Conservation (phyloP, 2,797 vertebrate genomes). For the Odontamblyopus rebecca region DNA sequence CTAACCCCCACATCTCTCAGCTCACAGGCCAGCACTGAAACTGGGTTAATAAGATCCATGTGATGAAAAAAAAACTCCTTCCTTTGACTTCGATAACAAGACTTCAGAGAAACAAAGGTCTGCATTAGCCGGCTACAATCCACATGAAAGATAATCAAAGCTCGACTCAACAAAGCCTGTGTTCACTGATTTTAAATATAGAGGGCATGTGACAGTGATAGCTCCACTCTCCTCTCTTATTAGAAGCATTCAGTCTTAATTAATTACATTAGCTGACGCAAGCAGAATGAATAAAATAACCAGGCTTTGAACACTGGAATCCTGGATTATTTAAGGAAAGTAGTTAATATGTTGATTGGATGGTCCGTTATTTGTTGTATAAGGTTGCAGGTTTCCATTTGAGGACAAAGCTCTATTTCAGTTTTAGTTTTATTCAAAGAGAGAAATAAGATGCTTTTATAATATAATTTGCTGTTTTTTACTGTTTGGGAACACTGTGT, state of each 20-base stretch:
- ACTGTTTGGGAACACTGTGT: neutral
- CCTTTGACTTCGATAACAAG: conserved; percentile 28
- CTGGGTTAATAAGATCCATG: conserved; percentile 66
- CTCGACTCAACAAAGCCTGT: neutral
- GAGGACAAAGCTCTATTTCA: neutral
- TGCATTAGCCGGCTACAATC: neutral
- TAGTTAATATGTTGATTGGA: conserved; percentile 5
- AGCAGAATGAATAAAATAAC: neutral
- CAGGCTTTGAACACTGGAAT: neutral
- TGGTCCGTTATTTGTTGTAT: neutral
- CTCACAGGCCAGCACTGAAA: conserved; percentile 39
- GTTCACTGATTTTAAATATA: neutral
- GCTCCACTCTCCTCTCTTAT: neutral
- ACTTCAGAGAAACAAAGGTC: neutral
- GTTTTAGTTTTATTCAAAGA: neutral
- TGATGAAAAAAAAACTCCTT: conserved; percentile 30
- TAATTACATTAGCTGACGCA: conserved; percentile 10
- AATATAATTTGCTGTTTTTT: neutral
- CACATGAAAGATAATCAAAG: neutral
- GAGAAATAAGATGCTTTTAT: neutral
- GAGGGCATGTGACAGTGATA: neutral
- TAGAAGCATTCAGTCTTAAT: conserved; percentile 10
- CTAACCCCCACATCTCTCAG: conserved; percentile 34
- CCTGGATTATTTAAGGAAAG: conserved; percentile 8
- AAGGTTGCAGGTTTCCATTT: neutral